These are phyloP conservation scores for Polyploca ridens DNA, from an alignment of 2,888 invertebrate species.

Conservation along the genomic window DNA sequence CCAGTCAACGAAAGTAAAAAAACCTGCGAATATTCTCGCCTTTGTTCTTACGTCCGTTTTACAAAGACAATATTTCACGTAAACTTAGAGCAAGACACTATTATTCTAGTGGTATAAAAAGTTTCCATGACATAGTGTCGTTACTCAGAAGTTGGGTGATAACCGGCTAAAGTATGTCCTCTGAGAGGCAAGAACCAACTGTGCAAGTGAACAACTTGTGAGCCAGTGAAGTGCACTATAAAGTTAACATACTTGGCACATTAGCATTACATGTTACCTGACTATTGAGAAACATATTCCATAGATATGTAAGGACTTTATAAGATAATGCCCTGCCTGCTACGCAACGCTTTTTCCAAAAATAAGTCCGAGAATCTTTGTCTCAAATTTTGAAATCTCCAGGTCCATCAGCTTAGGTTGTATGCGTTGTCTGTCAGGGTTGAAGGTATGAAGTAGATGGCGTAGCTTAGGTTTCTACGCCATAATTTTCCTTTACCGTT, in stretches of 20 bases:
- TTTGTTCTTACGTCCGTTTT: not conserved
- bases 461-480: not conserved
- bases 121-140: not conserved
- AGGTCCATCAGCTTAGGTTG: no score
- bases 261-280: not conserved
- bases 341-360: no score
- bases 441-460: no score
- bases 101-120: not conserved
- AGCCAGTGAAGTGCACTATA: not conserved
- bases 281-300: not conserved
- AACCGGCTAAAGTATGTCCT: conserved; percentile 4
- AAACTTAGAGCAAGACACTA: conserved; percentile 2
- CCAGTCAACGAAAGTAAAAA: not conserved
- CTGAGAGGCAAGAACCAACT: not conserved
- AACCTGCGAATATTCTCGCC: not conserved
- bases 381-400: no score
- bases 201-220: not conserved
- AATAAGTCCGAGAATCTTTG: no score
- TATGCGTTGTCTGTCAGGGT: no score
- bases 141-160: conserved; percentile 6
- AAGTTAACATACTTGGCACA: not conserved
- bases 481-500: not conserved
- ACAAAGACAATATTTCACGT: conserved; percentile 1
- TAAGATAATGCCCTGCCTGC: no score
- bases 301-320: not conserved